Evolutionary conservation across 2,888 invertebrate genomes (phyloP), one percentile per base, ranked within the genome.

Genomic region (Rotaria socialis): DNA sequence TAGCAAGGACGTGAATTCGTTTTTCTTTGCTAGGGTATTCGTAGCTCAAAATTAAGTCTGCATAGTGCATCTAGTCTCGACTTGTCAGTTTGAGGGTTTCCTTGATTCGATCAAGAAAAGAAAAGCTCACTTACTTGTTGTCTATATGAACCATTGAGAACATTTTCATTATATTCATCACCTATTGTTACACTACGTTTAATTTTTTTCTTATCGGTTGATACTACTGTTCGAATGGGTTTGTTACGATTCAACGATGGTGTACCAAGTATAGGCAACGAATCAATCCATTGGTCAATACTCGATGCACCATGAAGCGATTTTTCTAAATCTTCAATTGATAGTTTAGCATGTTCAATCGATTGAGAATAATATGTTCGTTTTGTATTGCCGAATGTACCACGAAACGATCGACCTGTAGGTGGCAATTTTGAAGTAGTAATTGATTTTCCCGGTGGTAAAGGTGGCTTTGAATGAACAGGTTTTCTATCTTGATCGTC

Each of bases 281-380:
- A 80, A 80, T 80, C 80, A 47, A 80, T 80, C 80, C 80, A 80
- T 80, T 47, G 43, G 47, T 80, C 80, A 80, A 80, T 80, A 14
- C 43, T 47, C 0, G 43, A 47, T 24, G 43, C 22, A n/a, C 80
- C 80, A 47, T 80, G 80, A 24, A 80, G n/a, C 19, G 80, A 80
- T 80, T 80, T 80, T 47, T 80, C 80, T 24, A 80, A 43, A 80
- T 80, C 80, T 80, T 80, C 80, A n/a, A 80, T 80, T 22, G 80
- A 80, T 47, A 47, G 47, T 80, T n/a, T 47, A 5, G 80, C 80
- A 24, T 80, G 80, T 80, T 80, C 47, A 14, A 80, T 80, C 14
- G 80, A 80, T 80, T 80, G 80, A 3, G 80, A 80, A 47, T 80
- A 80, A 47, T 80, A 80, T 10, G 80, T 43, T 8, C 80, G 80